These are phyloP conservation scores for Hirundo rustica DNA, from an alignment of 2,797 vertebrate species.

Conservation along the genomic window DNA sequence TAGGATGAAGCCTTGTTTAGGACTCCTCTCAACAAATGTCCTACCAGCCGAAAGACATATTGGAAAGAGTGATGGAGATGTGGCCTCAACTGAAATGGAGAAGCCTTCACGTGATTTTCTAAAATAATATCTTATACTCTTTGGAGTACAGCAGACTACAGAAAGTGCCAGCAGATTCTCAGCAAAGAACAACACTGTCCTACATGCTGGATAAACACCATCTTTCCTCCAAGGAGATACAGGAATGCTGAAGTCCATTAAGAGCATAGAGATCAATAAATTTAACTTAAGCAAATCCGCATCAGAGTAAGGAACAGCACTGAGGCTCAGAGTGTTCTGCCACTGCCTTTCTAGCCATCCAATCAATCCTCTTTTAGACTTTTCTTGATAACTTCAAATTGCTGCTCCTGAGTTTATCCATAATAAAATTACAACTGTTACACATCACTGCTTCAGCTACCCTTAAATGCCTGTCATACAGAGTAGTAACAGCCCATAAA, in stretches of 20 bases:
- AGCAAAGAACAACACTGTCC: neutral
- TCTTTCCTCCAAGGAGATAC: neutral
- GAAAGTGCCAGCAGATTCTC: neutral
- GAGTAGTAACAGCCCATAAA: neutral
- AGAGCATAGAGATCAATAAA: neutral
- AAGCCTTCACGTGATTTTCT: neutral
- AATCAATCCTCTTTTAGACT: neutral
- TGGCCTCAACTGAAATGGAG: neutral
- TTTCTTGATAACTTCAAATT: neutral
- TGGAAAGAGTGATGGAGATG: neutral
- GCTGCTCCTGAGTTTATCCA: neutral
- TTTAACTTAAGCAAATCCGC: conserved; percentile 14
- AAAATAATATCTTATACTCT: neutral
- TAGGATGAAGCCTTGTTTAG: neutral
- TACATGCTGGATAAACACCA: neutral
- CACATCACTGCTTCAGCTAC: neutral
- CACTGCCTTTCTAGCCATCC: neutral
- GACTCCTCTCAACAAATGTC: neutral
- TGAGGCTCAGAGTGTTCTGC: neutral
- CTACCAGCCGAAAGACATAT: neutral
- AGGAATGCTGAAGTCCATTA: neutral
- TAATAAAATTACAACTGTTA: neutral
- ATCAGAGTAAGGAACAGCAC: neutral
- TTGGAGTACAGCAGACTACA: neutral
- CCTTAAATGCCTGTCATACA: neutral